Percentiles rank a stretch among this genome's conserved stretches.
phyloP scores from a whole-genome alignment of 2,888 invertebrate species.

The Candidula unifasciata region DNA sequence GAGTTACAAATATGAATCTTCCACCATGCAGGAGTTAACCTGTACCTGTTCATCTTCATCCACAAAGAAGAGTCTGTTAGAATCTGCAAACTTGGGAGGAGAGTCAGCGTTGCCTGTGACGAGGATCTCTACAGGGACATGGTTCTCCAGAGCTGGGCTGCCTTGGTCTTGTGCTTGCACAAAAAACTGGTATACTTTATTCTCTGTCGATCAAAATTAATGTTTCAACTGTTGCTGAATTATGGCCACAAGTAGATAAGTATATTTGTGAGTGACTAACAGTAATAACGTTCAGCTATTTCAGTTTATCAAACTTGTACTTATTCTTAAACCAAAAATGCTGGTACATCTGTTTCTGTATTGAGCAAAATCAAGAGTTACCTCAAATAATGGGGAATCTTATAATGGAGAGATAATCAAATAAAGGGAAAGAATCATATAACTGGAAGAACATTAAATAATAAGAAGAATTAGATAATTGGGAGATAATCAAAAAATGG shows the following conservation, averaged over 20 bases:
- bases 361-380: no score
- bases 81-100: slow-evolving; percentile 87
- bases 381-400: no score
- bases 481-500: no score
- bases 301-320: no score
- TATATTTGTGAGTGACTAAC: no score
- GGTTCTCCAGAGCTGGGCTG: slow-evolving; percentile 84
- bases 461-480: no score
- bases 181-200: slow-evolving; percentile 86
- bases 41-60: slow-evolving; percentile 85
- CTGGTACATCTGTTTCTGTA: no score
- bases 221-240: background rate
- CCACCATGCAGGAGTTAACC: background rate
- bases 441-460: no score
- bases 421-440: no score
- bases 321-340: no score
- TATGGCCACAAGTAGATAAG: background rate
- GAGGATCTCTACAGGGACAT: slow-evolving; percentile 89
- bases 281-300: no score
- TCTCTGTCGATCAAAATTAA: slow-evolving; percentile 56
- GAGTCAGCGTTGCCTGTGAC: slow-evolving; percentile 85
- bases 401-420: no score
- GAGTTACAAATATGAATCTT: background rate
- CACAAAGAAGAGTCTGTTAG: slow-evolving; percentile 87
- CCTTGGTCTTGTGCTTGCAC: slow-evolving; percentile 92